Conservation (phyloP, 2,797 vertebrate species). For the Poliocrania exsul region DNA sequence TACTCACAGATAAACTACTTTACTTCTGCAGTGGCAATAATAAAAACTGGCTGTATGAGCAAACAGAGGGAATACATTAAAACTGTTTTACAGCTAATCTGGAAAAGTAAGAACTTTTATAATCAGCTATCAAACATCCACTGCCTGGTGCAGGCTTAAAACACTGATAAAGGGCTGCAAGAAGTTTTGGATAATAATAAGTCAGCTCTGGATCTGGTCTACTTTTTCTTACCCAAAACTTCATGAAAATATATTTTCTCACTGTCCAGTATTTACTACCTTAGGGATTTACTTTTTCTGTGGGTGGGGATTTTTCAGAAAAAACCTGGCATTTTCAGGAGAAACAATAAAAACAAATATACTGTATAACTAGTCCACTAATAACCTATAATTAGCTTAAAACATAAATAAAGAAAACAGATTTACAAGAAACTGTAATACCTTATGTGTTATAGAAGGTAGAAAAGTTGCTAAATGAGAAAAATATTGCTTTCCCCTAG, state of each 20-base stretch:
- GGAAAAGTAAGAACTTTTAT: conserved; percentile 21
- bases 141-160: background rate
- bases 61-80: conserved; percentile 42
- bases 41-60: background rate
- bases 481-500: background rate
- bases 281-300: background rate
- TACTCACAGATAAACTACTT: conserved; percentile 31
- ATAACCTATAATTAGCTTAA: background rate
- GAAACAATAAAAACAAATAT: background rate
- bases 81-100: conserved; percentile 15
- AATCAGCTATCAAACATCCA: background rate
- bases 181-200: background rate
- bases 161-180: background rate
- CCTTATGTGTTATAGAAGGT: background rate
- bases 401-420: background rate
- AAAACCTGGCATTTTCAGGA: background rate
- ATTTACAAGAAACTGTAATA: background rate
- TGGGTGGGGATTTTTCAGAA: background rate
- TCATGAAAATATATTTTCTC: background rate
- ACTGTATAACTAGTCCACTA: background rate
- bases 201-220: background rate
- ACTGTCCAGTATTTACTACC: background rate
- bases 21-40: background rate
- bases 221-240: background rate
- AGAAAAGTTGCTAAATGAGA: background rate